These are phyloP conservation scores for Phortica okadai DNA, from an alignment of 2,888 invertebrate species.

Conservation along the genomic window DNA sequence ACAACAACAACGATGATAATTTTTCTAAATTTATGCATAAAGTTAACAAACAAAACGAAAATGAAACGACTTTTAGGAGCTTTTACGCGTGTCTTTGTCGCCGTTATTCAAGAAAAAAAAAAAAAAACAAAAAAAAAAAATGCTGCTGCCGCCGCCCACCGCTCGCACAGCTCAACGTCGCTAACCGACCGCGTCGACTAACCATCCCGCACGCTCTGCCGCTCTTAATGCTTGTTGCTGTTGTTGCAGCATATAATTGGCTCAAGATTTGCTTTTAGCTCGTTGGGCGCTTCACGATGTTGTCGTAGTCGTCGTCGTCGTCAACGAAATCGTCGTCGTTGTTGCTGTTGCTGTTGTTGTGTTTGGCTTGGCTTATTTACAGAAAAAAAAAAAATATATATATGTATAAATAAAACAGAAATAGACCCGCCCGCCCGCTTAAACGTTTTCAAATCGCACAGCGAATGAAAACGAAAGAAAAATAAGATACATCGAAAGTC, in stretches of 20 bases:
- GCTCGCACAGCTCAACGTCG: too few species aligned
- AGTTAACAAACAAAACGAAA: conserved; percentile 34
- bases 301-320: background rate
- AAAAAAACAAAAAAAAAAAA: conserved; percentile 4
- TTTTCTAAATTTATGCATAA: conserved; percentile 59
- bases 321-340: conserved; percentile 35
- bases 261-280: conserved; percentile 39
- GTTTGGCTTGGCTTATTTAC: conserved; percentile 47
- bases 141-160: conserved; percentile 6
- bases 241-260: conserved; percentile 67
- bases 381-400: conserved; percentile 40
- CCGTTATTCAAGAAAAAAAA: conserved; percentile 32
- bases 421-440: conserved; percentile 64
- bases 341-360: conserved; percentile 44
- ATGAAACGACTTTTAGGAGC: conserved; percentile 40
- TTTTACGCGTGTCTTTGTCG: conserved; percentile 21
- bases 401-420: too few species aligned
- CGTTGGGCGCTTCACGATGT: conserved; percentile 9
- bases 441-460: conserved; percentile 69
- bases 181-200: background rate
- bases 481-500: conserved; percentile 69
- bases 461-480: conserved; percentile 70
- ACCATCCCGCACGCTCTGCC: background rate
- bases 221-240: conserved; percentile 40
- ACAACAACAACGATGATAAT: conserved; percentile 48